Evolutionary conservation across 2,888 invertebrate species (phyloP).

Genomic region (Caenorhabditis becei): DNA sequence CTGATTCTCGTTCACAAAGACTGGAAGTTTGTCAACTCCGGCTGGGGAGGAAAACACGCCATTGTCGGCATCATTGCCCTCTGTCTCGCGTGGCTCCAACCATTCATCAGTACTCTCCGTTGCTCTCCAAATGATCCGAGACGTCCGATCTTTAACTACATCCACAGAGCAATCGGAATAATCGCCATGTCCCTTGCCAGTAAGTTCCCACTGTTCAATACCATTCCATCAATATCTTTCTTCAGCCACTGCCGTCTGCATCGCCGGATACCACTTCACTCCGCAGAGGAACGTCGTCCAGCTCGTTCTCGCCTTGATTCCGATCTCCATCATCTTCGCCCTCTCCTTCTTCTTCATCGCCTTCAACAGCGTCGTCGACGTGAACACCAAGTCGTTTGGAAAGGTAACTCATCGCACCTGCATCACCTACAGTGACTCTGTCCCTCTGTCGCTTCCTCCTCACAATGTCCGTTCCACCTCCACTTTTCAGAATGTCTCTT

Average conservation of each 20-base stretch:
- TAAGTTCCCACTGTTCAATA: constrained; percentile 31
- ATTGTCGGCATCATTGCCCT: constrained; percentile 68
- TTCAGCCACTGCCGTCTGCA: constrained; percentile 68
- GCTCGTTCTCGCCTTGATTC: constrained; percentile 58
- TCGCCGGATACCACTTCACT: constrained; percentile 67
- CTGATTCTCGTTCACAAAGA: constrained; percentile 64
- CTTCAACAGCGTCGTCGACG: constrained; percentile 48
- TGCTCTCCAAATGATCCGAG: constrained; percentile 70
- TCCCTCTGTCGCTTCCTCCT: constrained; percentile 6
- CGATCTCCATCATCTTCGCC: constrained; percentile 56
- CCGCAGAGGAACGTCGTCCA: constrained; percentile 32
- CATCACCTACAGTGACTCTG: neutral
- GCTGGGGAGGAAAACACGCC: constrained; percentile 63
- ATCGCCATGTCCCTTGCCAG: constrained; percentile 67
- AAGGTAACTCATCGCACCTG: constrained; percentile 32
- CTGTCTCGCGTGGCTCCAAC: constrained; percentile 71
- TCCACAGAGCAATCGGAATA: constrained; percentile 71
- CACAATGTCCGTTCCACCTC: constrained; percentile 8
- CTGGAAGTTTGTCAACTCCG: constrained; percentile 68
- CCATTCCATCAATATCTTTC: neutral
- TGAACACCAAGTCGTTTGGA: constrained; percentile 44
- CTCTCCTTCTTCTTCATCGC: constrained; percentile 56
- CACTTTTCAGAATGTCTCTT: constrained; percentile 20
- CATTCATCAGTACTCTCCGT: constrained; percentile 70
- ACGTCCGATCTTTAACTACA: constrained; percentile 73